Evolutionary conservation across 2,113 vertebrate genomes (phyloP), one percentile per base, ranked within the genome.

Genomic region (Oreochromis niloticus): DNA sequence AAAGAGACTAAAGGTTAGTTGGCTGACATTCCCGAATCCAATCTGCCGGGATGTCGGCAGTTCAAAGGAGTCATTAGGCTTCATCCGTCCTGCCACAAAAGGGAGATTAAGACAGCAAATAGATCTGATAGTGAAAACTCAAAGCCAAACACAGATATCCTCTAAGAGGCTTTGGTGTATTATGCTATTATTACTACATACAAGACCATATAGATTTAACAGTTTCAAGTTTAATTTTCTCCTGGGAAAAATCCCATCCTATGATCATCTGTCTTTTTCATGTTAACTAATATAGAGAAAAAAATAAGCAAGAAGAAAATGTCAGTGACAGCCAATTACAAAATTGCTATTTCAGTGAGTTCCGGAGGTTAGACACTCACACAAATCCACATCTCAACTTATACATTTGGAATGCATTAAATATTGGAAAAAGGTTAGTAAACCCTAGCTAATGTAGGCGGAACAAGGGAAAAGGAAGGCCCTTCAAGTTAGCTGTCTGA

Each of bases 1-100:
- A 96, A 95, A 86, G 50, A 87, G 92, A 95, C 95, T 96, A 96
- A 96, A 97, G 97, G 96, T 97, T 97, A 97, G 96, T 95, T 93
- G 93, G 92, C 91, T 96, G 95, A 96, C 94, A 94, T 95, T 95
- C 95, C 96, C 95, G 89, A 96, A 96, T 95, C 95, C 95, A 85
- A 86, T 93, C 80, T 68, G 88, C 89, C 16, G 87, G 84, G 89
- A 92, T 85, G 92, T 89, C 91, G 52, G 48, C 81, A 16, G 94
- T 30, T 92, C 92, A 95, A 95, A 97, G 94, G 87, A 95, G 89
- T 96, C 92, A 95, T 90, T 91, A 94, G 81, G 78, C 48, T 93
- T 91, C 91, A 84, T 85, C 89, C 89, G 85, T 78, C 92, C 52
- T 9, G 41, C 55, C 86, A 92, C 86, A 96, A 95, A 79, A 85